phyloP scores from a whole-genome alignment of 2,888 invertebrate genomes.

The Dexiosoma caninum region DNA sequence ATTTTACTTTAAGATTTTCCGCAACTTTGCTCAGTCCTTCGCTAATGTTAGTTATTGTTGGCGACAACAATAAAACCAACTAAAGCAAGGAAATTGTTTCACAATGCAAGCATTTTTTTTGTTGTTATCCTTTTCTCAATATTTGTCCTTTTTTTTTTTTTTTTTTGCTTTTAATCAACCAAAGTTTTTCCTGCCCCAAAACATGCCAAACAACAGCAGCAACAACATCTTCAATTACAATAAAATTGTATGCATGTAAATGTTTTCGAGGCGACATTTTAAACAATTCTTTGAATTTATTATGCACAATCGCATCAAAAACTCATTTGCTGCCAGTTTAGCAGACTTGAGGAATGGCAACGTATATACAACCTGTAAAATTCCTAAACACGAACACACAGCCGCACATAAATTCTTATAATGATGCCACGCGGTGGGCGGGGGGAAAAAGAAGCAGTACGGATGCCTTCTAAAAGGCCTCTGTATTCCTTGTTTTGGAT shows the following conservation, averaged over 20 bases:
- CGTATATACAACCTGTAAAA: slow-evolving; percentile 43
- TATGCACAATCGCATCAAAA: slow-evolving; percentile 63
- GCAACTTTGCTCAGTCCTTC: neutral
- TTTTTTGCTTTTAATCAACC: slow-evolving; percentile 51
- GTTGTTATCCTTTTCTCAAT: neutral
- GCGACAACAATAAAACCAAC: slow-evolving; percentile 33
- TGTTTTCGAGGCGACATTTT: neutral
- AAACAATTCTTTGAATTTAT: slow-evolving; percentile 52
- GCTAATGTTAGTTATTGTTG: neutral
- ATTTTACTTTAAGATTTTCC: no score
- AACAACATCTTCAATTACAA: slow-evolving; percentile 8
- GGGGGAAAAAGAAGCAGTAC: no score
- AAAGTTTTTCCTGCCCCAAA: slow-evolving; percentile 25
- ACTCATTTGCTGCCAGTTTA: slow-evolving; percentile 53
- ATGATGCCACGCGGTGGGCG: neutral
- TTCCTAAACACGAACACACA: neutral
- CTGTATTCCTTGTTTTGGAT: no score
- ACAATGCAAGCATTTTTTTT: slow-evolving; percentile 5
- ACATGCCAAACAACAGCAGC: slow-evolving; percentile 20
- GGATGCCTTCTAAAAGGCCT: no score
- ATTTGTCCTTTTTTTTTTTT: neutral
- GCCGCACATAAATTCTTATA: neutral
- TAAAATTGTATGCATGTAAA: slow-evolving; percentile 8
- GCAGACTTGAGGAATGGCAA: slow-evolving; percentile 23
- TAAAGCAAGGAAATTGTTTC: neutral